Base-by-base conservation (phyloP, 2,888 invertebrate genomes). In the Ceramica pisi region DNA sequence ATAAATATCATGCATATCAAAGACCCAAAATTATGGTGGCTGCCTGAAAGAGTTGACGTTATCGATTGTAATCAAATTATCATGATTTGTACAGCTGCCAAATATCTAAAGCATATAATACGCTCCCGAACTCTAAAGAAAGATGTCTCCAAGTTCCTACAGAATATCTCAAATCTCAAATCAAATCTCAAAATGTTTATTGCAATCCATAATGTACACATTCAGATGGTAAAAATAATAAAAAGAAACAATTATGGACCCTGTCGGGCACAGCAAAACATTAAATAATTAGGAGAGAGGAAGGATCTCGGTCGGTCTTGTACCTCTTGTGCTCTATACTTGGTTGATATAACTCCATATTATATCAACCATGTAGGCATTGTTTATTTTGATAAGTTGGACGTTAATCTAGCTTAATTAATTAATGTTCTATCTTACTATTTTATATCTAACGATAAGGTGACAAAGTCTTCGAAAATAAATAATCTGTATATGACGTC, bases 401-500 rank as follows among this genome's bases (percentile, higher is more conserved):
- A 38, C 26, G 44, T 44, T 72, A 57, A 66, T 72, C 57, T 26
- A 57, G 31, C 23, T 31, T 55, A 71, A 46, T 63, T 71, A 71
- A 71, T 71, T 71, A 53, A 41, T 55, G 44, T 35, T 44, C 1
- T 69, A 68, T 62, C 55, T 57, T 12, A 41, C 23, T 31, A 21
- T 12, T 56, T 26, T 56, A 10, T 74, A 68, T 73, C 67, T 65
- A 21, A 23, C 12, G 38, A 71, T 71, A 75, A 41, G 7, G 5
- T 23, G 56, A 65, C 71, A 65, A 61, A n/a, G 16, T 55, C 14
- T 73, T 55, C 31, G 19, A 50, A 72, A 59, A 72, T 59, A 63
- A 53, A 38, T 50, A 26, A 75, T 59, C n/a, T 38, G 35, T 23
- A 60, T 67, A 60, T 67, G 67, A 77, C 72, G 72, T 76, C 77